These are phyloP conservation scores for Eugnorisma glareosa DNA, from an alignment of 2,888 invertebrate species.

Conservation along the genomic window DNA sequence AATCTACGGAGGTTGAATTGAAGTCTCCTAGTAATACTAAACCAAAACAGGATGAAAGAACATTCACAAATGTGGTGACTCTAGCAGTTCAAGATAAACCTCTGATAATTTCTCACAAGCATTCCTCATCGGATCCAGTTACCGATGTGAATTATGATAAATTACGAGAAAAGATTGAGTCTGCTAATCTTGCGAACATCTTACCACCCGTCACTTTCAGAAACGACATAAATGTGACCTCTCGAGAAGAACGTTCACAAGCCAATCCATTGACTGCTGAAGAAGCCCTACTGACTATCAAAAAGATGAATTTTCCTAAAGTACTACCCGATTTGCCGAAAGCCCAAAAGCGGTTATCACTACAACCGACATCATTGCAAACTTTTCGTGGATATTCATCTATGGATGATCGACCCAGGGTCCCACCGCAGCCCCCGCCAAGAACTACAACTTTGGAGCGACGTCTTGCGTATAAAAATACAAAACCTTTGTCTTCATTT, in stretches of 20 bases:
- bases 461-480: slow-evolving; percentile 86
- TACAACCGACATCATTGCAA: slow-evolving; percentile 90
- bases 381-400: slow-evolving; percentile 80
- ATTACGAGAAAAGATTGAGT: slow-evolving; percentile 79
- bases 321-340: slow-evolving; percentile 94
- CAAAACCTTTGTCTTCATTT: slow-evolving; percentile 85
- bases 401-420: slow-evolving; percentile 82
- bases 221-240: slow-evolving; percentile 94
- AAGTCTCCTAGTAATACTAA: slow-evolving; percentile 58
- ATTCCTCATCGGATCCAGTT: slow-evolving; percentile 93
- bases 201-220: slow-evolving; percentile 87
- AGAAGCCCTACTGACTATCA: slow-evolving; percentile 93
- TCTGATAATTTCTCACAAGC: slow-evolving; percentile 91
- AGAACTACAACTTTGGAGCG: slow-evolving; percentile 93
- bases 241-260: slow-evolving; percentile 90
- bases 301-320: slow-evolving; percentile 95
- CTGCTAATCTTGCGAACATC: slow-evolving; percentile 77
- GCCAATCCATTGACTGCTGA: slow-evolving; percentile 90
- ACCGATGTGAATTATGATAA: slow-evolving; percentile 90
- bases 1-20: slow-evolving; percentile 86
- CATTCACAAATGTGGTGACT: slow-evolving; percentile 84
- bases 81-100: slow-evolving; percentile 80
- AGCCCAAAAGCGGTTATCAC: slow-evolving; percentile 91
- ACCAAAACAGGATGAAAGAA: slow-evolving; percentile 71
- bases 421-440: slow-evolving; percentile 94